Evolutionary conservation across 2,888 invertebrate genomes (phyloP).

Genomic region (Acrobasis consociella): DNA sequence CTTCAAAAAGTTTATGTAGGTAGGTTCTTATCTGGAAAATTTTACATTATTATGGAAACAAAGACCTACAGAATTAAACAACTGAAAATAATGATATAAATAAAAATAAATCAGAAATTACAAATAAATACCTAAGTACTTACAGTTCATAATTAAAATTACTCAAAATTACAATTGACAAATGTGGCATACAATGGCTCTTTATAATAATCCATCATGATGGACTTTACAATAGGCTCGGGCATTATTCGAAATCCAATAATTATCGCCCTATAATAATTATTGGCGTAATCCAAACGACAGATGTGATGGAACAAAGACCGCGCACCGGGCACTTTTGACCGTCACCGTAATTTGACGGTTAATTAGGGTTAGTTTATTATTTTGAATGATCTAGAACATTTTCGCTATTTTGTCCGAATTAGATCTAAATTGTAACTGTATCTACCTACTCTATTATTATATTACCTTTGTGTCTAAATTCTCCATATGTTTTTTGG

Average conservation of each 20-base stretch:
- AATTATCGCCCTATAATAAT: constrained; percentile 79
- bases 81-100: too few species aligned
- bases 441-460: too few species aligned
- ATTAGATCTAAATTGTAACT: too few species aligned
- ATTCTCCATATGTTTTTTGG: too few species aligned
- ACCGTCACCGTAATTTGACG: constrained; percentile 79
- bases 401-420: not conserved
- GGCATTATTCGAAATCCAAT: constrained; percentile 68
- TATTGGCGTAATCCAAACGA: constrained; percentile 77
- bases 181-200: constrained; percentile 39
- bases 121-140: too few species aligned
- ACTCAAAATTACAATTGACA: not conserved
- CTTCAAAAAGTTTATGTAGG: too few species aligned
- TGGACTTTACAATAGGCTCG: constrained; percentile 11
- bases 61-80: too few species aligned
- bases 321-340: constrained; percentile 76
- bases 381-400: constrained; percentile 3
- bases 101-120: too few species aligned
- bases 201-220: constrained; percentile 14
- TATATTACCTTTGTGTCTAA: too few species aligned
- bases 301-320: constrained; percentile 62
- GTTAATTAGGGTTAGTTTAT: constrained; percentile 28
- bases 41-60: too few species aligned
- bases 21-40: too few species aligned
- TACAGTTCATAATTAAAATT: constrained; percentile 1